Evolutionary conservation across 2,888 invertebrate genomes (phyloP).

Genomic region (Lordiphosa andalusiaca): DNA sequence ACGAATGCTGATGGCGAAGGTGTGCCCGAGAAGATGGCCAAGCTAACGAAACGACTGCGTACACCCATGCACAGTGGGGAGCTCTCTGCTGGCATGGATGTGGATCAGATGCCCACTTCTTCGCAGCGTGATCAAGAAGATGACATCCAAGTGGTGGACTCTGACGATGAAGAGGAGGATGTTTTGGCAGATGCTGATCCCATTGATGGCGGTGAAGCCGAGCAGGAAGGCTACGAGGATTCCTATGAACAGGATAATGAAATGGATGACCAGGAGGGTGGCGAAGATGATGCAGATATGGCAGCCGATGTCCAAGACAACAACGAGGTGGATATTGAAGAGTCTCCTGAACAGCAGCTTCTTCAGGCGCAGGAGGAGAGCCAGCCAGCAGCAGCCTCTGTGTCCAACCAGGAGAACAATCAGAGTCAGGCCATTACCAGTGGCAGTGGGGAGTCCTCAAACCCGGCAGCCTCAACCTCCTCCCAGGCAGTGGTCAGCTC

Average conservation of each 20-base stretch:
- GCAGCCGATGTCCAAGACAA: constrained; percentile 81
- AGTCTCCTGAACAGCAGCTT: constrained; percentile 82
- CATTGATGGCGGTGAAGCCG: constrained; percentile 80
- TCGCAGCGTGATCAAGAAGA: constrained; percentile 93
- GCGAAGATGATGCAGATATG: constrained; percentile 81
- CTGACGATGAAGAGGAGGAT: constrained; percentile 83
- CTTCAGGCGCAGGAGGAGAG: constrained; percentile 81
- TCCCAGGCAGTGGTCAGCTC: constrained; percentile 85
- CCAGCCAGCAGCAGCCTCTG: constrained; percentile 38
- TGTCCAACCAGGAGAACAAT: constrained; percentile 77
- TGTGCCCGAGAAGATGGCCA: constrained; percentile 74
- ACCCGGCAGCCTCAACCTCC: constrained; percentile 65
- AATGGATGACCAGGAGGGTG: constrained; percentile 82
- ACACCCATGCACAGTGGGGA: constrained; percentile 73
- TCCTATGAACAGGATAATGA: constrained; percentile 81
- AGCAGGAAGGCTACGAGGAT: constrained; percentile 83
- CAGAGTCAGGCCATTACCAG: constrained; percentile 89
- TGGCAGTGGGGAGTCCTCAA: constrained; percentile 85
- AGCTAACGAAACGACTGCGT: constrained; percentile 78
- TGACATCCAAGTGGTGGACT: constrained; percentile 89
- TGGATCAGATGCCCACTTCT: constrained; percentile 93
- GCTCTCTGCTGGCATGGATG: constrained; percentile 80
- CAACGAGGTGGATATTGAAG: constrained; percentile 85
- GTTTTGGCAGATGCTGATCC: constrained; percentile 81
- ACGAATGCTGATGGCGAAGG: constrained; percentile 79